A percentile compares a stretch with the other conserved stretches of the same genome.
Evolutionary conservation across 64 coral and sea anemone genomes (phyloP).

Genomic region (Pachyseris speciosa): DNA sequence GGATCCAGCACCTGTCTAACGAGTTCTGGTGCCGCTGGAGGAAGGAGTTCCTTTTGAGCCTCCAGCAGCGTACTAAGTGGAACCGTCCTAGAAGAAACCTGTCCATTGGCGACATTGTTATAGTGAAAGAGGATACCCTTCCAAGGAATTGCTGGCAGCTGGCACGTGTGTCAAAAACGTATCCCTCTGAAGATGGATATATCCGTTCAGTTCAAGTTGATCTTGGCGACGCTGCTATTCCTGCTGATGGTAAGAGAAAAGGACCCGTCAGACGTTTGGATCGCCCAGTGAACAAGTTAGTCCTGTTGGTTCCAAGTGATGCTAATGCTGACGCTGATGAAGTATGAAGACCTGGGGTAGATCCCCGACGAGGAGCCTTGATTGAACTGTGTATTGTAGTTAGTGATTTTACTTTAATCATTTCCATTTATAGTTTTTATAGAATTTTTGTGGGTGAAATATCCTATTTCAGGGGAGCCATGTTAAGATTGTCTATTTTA

Average conservation of each 20-base stretch:
- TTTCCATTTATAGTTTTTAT: too few species aligned
- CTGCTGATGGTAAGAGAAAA: not conserved
- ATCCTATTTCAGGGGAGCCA: too few species aligned
- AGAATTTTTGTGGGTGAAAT: too few species aligned
- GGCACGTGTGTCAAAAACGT: not conserved
- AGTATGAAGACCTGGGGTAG: too few species aligned
- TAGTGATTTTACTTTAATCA: too few species aligned
- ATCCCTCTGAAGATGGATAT: not conserved
- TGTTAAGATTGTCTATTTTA: too few species aligned
- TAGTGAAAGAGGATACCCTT: slow-evolving; percentile 11
- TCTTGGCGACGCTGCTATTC: not conserved
- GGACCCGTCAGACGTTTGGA: not conserved
- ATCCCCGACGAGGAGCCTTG: too few species aligned
- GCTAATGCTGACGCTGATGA: too few species aligned
- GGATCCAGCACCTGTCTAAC: not conserved
- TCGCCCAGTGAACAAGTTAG: not conserved
- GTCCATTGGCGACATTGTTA: not conserved
- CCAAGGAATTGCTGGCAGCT: slow-evolving; percentile 11
- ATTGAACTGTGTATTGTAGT: too few species aligned
- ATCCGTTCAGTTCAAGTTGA: not conserved
- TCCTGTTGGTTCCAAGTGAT: not conserved
- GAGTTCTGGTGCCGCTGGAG: too few species aligned
- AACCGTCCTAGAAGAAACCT: not conserved
- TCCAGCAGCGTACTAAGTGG: slow-evolving; percentile 30
- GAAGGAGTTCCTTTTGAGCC: slow-evolving; percentile 19